Percentiles rank a stretch among this genome's conserved stretches.
Conservation (phyloP, 2,797 vertebrate species). For the Gobionotothen gibberifrons region DNA sequence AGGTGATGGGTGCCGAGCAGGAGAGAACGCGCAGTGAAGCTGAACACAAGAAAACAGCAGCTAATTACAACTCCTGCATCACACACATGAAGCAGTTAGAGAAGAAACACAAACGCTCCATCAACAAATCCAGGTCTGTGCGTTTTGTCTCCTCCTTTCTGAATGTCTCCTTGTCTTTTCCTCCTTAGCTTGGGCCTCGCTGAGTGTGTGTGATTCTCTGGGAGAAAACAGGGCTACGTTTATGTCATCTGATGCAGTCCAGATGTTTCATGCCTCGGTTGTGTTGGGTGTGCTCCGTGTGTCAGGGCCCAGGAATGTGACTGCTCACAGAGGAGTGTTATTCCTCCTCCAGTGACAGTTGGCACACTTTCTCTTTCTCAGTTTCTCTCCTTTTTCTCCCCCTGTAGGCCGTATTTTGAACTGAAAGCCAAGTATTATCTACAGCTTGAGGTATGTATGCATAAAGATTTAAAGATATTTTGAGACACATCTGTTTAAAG, state of each 20-base stretch:
- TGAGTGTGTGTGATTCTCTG: conserved; percentile 3
- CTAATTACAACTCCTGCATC: conserved; percentile 92
- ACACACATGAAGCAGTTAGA: conserved; percentile 95
- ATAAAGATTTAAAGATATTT: not conserved
- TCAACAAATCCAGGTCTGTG: conserved; percentile 95
- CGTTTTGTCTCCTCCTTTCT: not conserved
- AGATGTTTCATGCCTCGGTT: conserved; percentile 71
- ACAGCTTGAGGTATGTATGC: conserved; percentile 91
- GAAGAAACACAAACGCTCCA: conserved; percentile 95
- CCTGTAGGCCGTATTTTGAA: conserved; percentile 95
- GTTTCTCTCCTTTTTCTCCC: conserved; percentile 53
- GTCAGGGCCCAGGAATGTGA: conserved; percentile 77
- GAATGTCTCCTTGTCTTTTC: not conserved
- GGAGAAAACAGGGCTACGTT: conserved; percentile 23
- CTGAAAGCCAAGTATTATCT: conserved; percentile 97
- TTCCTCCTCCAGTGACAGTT: conserved; percentile 60
- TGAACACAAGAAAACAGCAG: conserved; percentile 93
- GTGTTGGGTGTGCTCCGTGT: conserved; percentile 56
- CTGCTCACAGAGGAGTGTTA: conserved; percentile 60
- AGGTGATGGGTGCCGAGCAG: conserved; percentile 99
- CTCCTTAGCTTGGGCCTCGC: conserved; percentile 31
- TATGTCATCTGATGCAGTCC: conserved; percentile 70
- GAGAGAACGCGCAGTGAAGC: conserved; percentile 91
- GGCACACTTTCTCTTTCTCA: conserved; percentile 28
- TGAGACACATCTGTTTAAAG: not conserved